Conservation (phyloP, 2,888 invertebrate species). For the Pimpla rufipes region DNA sequence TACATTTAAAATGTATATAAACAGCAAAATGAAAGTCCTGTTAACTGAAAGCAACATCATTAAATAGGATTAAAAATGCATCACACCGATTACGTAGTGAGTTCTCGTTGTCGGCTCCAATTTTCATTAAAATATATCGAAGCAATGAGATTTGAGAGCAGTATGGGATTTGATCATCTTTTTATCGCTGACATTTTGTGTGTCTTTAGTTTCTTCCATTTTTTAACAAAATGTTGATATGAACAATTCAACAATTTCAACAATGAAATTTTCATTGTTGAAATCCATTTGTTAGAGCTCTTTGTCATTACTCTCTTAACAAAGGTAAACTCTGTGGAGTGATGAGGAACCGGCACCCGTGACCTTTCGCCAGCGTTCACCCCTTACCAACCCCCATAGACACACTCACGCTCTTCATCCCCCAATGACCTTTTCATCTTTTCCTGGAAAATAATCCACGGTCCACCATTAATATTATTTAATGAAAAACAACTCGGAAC, state of each 20-base stretch:
- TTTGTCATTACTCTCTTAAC: background rate
- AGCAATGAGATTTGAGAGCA: too few species aligned
- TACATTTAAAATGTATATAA: too few species aligned
- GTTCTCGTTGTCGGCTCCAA: too few species aligned
- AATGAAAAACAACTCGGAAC: background rate
- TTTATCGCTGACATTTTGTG: too few species aligned
- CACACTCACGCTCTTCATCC: slow-evolving; percentile 10
- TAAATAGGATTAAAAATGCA: too few species aligned
- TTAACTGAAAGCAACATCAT: too few species aligned
- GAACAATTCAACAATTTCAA: too few species aligned
- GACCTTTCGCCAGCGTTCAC: slow-evolving; percentile 39
- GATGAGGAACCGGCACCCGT: background rate
- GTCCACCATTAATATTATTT: slow-evolving; percentile 1
- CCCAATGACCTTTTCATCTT: slow-evolving; percentile 28
- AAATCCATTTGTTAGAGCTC: background rate
- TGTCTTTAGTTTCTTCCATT: background rate
- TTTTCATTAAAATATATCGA: too few species aligned
- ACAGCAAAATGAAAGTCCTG: too few species aligned
- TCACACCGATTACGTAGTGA: too few species aligned
- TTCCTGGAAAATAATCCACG: slow-evolving; percentile 14
- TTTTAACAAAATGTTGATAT: too few species aligned
- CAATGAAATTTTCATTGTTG: background rate
- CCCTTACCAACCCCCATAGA: slow-evolving; percentile 4
- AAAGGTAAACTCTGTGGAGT: background rate
- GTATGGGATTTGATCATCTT: too few species aligned